These are phyloP conservation scores for Chiroxiphia lanceolata DNA, from an alignment of 2,797 vertebrate genomes.

Conservation along the genomic window DNA sequence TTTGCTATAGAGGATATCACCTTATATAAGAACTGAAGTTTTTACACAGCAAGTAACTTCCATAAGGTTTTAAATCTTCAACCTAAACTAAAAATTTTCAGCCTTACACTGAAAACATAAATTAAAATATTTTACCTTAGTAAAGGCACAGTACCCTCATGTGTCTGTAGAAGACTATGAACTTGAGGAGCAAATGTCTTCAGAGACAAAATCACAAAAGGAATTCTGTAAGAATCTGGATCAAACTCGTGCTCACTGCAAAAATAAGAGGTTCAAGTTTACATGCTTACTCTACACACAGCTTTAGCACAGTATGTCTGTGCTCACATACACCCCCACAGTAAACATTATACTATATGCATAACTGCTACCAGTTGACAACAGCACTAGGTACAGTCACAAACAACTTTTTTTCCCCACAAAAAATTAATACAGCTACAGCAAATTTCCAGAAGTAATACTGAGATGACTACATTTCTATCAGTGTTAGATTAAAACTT, in stretches of 20 bases:
- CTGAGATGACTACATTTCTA: background rate
- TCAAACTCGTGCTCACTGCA: constrained; percentile 94
- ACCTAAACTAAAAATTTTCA: background rate
- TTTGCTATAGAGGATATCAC: background rate
- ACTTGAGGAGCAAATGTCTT: constrained; percentile 91
- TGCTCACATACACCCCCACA: background rate
- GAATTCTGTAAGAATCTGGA: constrained; percentile 92
- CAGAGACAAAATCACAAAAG: constrained; percentile 90
- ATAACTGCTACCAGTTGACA: background rate
- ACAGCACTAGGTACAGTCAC: background rate
- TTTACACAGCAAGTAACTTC: background rate
- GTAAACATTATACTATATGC: background rate
- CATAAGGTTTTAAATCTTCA: background rate
- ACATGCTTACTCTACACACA: background rate
- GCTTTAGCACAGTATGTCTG: background rate
- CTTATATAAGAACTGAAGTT: background rate
- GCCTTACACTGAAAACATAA: background rate
- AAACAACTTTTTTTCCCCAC: background rate
- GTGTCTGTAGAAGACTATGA: constrained; percentile 91
- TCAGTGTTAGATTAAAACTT: background rate
- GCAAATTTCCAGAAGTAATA: background rate
- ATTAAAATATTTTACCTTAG: constrained; percentile 82
- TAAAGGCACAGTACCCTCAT: constrained; percentile 93
- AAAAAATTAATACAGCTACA: background rate
- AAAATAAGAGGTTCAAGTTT: background rate